Percentiles rank a stretch among this genome's conserved stretches.
Conservation (phyloP, 2,888 invertebrate species). For the Asteroscopus sphinx region DNA sequence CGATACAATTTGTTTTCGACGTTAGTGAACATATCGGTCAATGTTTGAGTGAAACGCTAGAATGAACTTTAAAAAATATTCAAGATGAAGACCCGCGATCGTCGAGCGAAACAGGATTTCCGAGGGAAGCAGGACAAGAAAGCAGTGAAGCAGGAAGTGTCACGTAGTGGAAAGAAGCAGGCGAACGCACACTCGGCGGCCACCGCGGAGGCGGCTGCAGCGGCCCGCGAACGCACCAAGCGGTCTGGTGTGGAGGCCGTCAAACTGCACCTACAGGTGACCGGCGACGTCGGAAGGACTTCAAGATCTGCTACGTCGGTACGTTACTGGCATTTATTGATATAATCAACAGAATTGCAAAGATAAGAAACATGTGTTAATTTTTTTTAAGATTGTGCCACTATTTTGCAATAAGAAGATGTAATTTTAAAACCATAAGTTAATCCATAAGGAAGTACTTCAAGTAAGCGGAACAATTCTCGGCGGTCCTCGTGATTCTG, state of each 20-base stretch:
- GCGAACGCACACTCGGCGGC: constrained; percentile 31
- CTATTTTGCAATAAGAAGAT: constrained; percentile 45
- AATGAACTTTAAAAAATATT: constrained; percentile 58
- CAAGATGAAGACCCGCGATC: constrained; percentile 83
- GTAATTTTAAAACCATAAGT: constrained; percentile 21
- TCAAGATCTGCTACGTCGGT: constrained; percentile 86
- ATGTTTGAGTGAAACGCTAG: constrained; percentile 57
- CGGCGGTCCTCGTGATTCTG: constrained; percentile 51
- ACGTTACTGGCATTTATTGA: constrained; percentile 38
- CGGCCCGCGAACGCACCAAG: constrained; percentile 69
- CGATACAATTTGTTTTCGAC: constrained; percentile 62
- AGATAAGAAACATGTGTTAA: constrained; percentile 15
- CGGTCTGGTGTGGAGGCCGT: constrained; percentile 85
- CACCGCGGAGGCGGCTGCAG: constrained; percentile 55
- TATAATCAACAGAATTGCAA: background rate
- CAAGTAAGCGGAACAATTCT: constrained; percentile 29
- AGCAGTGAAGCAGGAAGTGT: constrained; percentile 59
- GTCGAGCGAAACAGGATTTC: constrained; percentile 68
- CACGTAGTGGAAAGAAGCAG: constrained; percentile 59
- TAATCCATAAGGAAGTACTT: constrained; percentile 38
- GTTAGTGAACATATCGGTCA: constrained; percentile 56
- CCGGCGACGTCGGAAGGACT: constrained; percentile 83
- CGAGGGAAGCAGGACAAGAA: constrained; percentile 64
- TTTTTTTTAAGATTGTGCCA: no score
- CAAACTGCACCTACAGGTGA: constrained; percentile 79